Evolutionary conservation across 2,888 invertebrate genomes (phyloP).

Genomic region (Caenorhabditis sinica): DNA sequence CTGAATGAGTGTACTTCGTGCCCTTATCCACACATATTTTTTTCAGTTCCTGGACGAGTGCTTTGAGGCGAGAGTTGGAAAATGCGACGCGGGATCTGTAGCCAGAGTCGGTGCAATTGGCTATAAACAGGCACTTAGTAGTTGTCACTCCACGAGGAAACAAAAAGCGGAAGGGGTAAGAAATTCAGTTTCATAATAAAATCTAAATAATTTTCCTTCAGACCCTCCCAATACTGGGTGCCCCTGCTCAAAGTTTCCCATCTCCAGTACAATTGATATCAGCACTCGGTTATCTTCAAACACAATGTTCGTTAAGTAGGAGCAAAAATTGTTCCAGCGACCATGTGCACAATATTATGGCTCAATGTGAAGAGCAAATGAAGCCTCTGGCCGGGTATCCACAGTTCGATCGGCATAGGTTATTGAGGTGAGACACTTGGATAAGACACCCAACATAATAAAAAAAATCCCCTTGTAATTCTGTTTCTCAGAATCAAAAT

Average conservation of each 20-base stretch:
- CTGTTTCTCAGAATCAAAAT: constrained; percentile 71
- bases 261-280: constrained; percentile 64
- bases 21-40: not conserved
- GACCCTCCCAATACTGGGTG: constrained; percentile 56
- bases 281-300: constrained; percentile 70
- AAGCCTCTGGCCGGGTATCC: constrained; percentile 68
- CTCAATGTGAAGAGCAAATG: constrained; percentile 73
- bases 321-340: constrained; percentile 73
- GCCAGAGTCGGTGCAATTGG: constrained; percentile 66
- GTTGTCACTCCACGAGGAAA: constrained; percentile 54
- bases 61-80: constrained; percentile 69
- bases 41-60: constrained; percentile 73
- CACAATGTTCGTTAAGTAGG: constrained; percentile 72
- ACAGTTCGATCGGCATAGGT: constrained; percentile 68
- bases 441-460: too few species aligned
- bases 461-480: too few species aligned
- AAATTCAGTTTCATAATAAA: not conserved
- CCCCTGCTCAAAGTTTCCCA: constrained; percentile 48
- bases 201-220: constrained; percentile 5
- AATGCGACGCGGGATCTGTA: constrained; percentile 67
- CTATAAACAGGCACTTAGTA: constrained; percentile 57
- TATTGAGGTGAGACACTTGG: constrained; percentile 70
- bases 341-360: constrained; percentile 73
- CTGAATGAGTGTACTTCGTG: not conserved
- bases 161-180: constrained; percentile 59